Base-by-base conservation (phyloP, 2,113 vertebrate species). In the Rattus rattus region DNA sequence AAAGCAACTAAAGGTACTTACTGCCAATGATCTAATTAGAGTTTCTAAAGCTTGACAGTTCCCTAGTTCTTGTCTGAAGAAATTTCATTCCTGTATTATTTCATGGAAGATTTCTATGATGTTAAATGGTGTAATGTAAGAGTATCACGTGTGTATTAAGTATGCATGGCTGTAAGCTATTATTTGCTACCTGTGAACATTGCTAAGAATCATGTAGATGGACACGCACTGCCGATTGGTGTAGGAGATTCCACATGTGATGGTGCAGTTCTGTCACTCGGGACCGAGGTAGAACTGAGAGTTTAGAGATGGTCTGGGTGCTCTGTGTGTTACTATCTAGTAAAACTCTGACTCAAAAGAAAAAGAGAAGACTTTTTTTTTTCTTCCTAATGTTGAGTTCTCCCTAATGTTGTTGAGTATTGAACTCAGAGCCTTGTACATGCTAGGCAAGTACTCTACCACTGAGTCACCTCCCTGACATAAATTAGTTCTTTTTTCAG, bases 1-100 rank as follows among this genome's bases (percentile, higher is more conserved):
- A 33, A 52, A 79, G 28, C 26, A 77, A 9, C 76, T 52, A 79
- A 33, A 83, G 94, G 49, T 94, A 88, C 91, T 91, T 92, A 87
- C 84, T 96, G 14, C 47, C 16, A 90, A 0, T 39, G 39, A 81
- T 87, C 7, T 91, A 20, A 92, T 93, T 49, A 67, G 36, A 59
- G 19, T 87, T 96, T 86, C 69, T 9, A 94, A 43, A 36, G 63
- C 54, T 85, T 75, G 30, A 86, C 26, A 91, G 7, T 30, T 84
- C 94, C 19, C 17, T 19, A 67, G 0, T 83, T 85, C 17, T 91
- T 96, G 85, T 89, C 77, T 91, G 63, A 85, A 88, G 39, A 89
- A 33, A 76, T 73, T 75, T 92, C 52, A 83, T 65, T 70, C 39
- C 56, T 81, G 81, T 52, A 59, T 19, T 87, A 93, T 88, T 49